Conservation (phyloP, 2,888 invertebrate species). For the Apamea crenata region DNA sequence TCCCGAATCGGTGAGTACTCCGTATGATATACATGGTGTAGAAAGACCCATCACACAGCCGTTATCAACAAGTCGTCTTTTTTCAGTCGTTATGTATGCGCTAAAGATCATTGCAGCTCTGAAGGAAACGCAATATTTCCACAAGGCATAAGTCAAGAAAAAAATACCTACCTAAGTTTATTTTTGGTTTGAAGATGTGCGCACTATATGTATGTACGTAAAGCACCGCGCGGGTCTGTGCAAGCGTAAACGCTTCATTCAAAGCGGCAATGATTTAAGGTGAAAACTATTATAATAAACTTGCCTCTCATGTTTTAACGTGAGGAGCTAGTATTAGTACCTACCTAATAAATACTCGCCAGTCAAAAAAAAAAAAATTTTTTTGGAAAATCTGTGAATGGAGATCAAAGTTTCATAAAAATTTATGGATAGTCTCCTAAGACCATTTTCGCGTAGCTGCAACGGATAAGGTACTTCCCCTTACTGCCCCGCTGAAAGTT, state of each 20-base stretch:
- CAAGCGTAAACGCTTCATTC: neutral
- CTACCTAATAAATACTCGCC: neutral
- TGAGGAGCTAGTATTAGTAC: constrained; percentile 20
- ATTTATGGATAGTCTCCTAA: too few relatives aligned
- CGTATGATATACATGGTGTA: neutral
- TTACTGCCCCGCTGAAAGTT: too few relatives aligned
- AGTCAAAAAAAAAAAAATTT: too few relatives aligned
- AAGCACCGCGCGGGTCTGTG: too few relatives aligned
- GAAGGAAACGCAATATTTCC: neutral
- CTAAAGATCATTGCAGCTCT: neutral
- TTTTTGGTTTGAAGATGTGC: too few relatives aligned
- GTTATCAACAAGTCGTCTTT: neutral
- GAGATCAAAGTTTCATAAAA: too few relatives aligned
- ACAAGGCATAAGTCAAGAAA: neutral
- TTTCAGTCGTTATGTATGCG: neutral
- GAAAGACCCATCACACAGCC: neutral
- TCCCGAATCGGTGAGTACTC: neutral
- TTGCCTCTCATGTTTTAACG: constrained; percentile 21
- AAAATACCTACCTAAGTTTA: too few relatives aligned
- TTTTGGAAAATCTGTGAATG: too few relatives aligned
- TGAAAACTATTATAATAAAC: neutral
- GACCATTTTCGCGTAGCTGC: too few relatives aligned
- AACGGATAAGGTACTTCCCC: too few relatives aligned
- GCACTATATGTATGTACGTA: neutral
- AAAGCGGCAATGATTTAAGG: constrained; percentile 1